Evolutionary conservation across 2,113 vertebrate genomes (phyloP).

Genomic region (Burhinus oedicnemus): DNA sequence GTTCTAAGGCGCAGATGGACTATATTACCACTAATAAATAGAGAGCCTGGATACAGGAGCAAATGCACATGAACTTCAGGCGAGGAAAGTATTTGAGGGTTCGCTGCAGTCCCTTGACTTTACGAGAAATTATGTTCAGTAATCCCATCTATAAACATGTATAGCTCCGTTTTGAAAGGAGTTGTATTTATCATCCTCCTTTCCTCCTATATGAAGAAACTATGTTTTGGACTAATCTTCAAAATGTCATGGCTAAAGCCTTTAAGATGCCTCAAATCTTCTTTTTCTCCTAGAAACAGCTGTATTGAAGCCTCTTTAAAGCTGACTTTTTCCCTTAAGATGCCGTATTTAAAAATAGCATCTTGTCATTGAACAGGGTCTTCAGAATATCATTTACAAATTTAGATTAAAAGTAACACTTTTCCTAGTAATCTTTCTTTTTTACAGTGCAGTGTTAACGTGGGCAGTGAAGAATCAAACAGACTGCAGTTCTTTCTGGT

Average conservation of each 20-base stretch:
- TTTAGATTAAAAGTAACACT: constrained; percentile 7
- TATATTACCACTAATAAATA: background rate
- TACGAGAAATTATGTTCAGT: background rate
- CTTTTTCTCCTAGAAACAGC: background rate
- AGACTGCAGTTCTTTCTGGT: background rate
- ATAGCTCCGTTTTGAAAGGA: background rate
- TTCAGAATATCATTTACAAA: background rate
- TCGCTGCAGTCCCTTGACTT: background rate
- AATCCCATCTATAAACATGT: background rate
- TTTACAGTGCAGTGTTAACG: background rate
- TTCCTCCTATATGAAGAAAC: background rate
- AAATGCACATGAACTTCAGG: background rate
- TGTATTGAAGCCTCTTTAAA: background rate
- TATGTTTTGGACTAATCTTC: background rate
- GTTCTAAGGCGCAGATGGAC: background rate
- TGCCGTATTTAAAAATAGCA: background rate
- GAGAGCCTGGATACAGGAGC: background rate
- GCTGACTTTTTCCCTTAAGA: background rate
- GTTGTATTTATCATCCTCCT: background rate
- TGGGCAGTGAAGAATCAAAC: background rate
- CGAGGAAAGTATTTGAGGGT: background rate
- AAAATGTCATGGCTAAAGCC: background rate
- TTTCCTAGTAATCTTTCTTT: background rate
- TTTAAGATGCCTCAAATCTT: background rate
- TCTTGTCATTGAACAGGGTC: background rate